These are phyloP conservation scores for Colossoma macropomum DNA, from an alignment of 2,113 vertebrate genomes.

Conservation along the genomic window DNA sequence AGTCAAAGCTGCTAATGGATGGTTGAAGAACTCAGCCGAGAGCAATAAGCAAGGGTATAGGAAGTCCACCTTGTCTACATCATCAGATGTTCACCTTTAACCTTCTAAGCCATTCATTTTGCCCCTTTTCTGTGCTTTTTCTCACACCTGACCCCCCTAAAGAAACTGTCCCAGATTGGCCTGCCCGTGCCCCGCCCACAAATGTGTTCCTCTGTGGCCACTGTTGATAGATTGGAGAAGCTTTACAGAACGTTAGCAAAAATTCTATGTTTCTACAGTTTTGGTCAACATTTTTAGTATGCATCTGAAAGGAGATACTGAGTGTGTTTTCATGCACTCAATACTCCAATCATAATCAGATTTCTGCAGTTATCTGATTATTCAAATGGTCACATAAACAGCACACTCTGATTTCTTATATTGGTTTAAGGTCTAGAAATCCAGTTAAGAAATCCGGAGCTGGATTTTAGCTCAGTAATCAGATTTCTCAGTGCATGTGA, in stretches of 20 bases:
- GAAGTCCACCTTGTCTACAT: slow-evolving; percentile 41
- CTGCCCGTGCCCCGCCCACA: neutral
- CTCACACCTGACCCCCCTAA: neutral
- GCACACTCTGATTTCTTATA: no score
- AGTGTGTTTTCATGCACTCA: no score
- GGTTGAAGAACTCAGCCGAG: slow-evolving; percentile 64
- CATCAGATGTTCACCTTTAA: slow-evolving; percentile 45
- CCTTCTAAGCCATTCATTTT: neutral
- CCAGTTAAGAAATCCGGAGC: no score
- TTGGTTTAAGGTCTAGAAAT: no score
- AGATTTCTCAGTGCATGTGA: no score
- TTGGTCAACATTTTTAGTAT: no score
- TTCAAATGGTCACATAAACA: no score
- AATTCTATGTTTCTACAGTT: no score
- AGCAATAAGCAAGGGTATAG: slow-evolving; percentile 64
- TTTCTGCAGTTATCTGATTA: no score
- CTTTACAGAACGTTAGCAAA: neutral
- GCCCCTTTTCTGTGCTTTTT: slow-evolving; percentile 33
- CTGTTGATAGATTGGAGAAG: neutral
- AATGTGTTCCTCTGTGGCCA: neutral
- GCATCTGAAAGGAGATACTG: no score
- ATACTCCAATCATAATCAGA: no score
- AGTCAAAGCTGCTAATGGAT: slow-evolving; percentile 56
- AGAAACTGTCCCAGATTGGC: neutral
- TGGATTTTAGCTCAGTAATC: no score